A percentile compares a stretch with the other conserved stretches of the same genome.
Evolutionary conservation across 2,888 invertebrate genomes (phyloP).

Genomic region (Dicycla oo): DNA sequence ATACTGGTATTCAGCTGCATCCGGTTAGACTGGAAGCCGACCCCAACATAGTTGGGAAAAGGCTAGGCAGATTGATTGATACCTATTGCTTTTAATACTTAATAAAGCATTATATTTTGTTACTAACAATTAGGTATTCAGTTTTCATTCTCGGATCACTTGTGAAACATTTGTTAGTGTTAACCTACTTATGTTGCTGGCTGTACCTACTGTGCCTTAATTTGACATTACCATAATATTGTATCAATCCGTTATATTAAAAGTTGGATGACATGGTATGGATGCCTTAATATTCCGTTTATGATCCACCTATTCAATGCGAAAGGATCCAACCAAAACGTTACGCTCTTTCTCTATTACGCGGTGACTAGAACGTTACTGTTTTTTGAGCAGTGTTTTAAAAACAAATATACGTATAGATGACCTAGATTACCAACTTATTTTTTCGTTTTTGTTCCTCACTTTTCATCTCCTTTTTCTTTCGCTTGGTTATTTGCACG

Average conservation of each 20-base stretch:
- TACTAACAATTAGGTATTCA: background rate
- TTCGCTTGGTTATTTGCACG: background rate
- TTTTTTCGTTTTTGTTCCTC: background rate
- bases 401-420: constrained; percentile 8
- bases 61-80: no score
- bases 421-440: constrained; percentile 6
- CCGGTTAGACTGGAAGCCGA: no score
- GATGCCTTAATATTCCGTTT: constrained; percentile 41
- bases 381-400: constrained; percentile 11
- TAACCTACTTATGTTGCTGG: background rate
- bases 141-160: background rate
- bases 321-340: constrained; percentile 14
- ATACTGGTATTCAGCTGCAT: no score
- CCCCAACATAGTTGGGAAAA: no score
- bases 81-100: background rate
- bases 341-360: constrained; percentile 15
- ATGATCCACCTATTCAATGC: constrained; percentile 6
- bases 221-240: constrained; percentile 45
- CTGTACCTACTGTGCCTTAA: constrained; percentile 5
- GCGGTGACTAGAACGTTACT: constrained; percentile 4
- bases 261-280: constrained; percentile 25
- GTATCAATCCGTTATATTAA: constrained; percentile 44
- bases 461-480: background rate
- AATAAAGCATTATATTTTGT: background rate
- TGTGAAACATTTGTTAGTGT: background rate